Percentiles rank a stretch among this genome's conserved stretches.
Evolutionary conservation across 2,888 invertebrate genomes (phyloP).

Genomic region (Anoplius nigerrimus): DNA sequence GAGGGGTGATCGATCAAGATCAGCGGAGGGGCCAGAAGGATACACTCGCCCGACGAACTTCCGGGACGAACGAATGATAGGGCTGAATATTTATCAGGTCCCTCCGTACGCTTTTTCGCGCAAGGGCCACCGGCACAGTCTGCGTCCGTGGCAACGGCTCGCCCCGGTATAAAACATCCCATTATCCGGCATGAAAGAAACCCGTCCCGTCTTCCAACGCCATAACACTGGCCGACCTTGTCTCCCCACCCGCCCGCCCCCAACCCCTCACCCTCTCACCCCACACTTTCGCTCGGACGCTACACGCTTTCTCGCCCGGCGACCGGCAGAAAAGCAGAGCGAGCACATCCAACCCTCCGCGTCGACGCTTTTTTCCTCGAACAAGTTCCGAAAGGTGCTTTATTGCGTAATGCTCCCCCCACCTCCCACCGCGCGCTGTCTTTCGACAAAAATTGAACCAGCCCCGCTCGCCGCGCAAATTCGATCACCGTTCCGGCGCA

Average conservation of each 20-base stretch:
- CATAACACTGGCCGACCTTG: conserved; percentile 18
- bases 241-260: conserved; percentile 3
- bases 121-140: conserved; percentile 30
- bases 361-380: too few species aligned
- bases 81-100: conserved; percentile 60
- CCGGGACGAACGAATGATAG: conserved; percentile 34
- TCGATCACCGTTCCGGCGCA: too few species aligned
- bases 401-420: too few species aligned
- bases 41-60: conserved; percentile 15
- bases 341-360: too few species aligned
- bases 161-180: conserved; percentile 55
- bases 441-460: too few species aligned
- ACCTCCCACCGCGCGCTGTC: too few species aligned
- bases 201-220: conserved; percentile 31
- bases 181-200: conserved; percentile 57
- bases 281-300: too few species aligned
- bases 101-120: conserved; percentile 8
- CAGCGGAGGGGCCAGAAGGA: conserved; percentile 24
- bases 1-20: conserved; percentile 54
- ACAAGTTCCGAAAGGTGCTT: too few species aligned
- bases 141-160: conserved; percentile 43
- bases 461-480: too few species aligned
- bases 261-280: not conserved
- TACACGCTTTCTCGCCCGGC: too few species aligned
- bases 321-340: too few species aligned